phyloP scores from a whole-genome alignment of 2,797 vertebrate genomes.

The Chaetodon trifasciatus region DNA sequence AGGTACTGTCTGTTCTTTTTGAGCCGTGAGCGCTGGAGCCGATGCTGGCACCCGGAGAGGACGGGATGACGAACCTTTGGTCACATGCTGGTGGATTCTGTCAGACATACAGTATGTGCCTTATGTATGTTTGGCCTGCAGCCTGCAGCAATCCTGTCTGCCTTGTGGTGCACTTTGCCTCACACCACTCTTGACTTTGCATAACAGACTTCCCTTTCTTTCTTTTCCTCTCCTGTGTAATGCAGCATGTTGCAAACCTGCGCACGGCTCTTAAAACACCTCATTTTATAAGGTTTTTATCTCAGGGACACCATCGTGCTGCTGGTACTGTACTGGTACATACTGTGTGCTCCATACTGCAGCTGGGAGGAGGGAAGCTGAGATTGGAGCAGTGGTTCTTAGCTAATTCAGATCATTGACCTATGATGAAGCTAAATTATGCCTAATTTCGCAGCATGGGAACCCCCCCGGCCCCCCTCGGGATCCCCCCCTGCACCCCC shows the following conservation, averaged over 20 bases:
- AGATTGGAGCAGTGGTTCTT: not conserved
- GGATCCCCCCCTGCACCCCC: conserved; percentile 34
- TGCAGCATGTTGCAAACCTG: conserved; percentile 29
- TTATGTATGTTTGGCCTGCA: conserved; percentile 2
- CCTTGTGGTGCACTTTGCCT: conserved; percentile 18
- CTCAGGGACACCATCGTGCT: not conserved
- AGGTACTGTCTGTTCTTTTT: conserved; percentile 49
- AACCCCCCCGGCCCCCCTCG: conserved; percentile 43
- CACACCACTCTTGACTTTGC: conserved; percentile 45
- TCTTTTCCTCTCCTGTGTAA: conserved; percentile 14
- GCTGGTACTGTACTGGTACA: not conserved
- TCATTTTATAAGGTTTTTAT: not conserved
- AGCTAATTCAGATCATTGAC: conserved; percentile 43
- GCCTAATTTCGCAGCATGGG: conserved; percentile 52
- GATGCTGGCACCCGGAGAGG: conserved; percentile 7
- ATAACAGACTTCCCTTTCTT: conserved; percentile 21
- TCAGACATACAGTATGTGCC: conserved; percentile 8
- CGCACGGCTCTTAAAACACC: conserved; percentile 13
- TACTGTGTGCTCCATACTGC: not conserved
- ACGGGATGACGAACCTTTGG: conserved; percentile 8
- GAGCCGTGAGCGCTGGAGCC: conserved; percentile 13
- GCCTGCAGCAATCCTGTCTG: conserved; percentile 24
- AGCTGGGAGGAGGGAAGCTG: conserved; percentile 3
- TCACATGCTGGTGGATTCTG: not conserved
- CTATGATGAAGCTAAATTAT: conserved; percentile 32